A percentile compares a stretch with the other conserved stretches of the same genome.
Evolutionary conservation across 1,140 invertebrate species (phyloP).

Genomic region (Drosophila willistoni): DNA sequence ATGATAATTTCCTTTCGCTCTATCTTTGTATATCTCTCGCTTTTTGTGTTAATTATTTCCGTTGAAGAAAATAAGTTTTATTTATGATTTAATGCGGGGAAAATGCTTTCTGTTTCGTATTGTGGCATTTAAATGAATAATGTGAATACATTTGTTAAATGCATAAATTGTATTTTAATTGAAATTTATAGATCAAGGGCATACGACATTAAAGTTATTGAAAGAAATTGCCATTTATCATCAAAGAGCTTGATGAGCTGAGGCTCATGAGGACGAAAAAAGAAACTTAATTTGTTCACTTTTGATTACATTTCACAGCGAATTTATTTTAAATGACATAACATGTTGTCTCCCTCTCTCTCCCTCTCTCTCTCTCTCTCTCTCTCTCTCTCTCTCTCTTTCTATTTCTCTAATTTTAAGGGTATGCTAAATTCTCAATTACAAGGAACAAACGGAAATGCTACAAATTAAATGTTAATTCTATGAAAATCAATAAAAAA

Average conservation of each 20-base stretch:
- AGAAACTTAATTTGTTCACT: background rate
- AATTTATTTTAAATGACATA: background rate
- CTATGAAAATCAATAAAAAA: constrained; percentile 60
- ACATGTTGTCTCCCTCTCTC: background rate
- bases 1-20: constrained; percentile 45
- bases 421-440: no score
- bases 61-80: constrained; percentile 52
- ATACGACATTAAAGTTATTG: constrained; percentile 3
- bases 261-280: no score
- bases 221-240: constrained; percentile 13
- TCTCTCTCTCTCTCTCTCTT: background rate
- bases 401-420: no score
- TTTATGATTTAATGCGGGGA: constrained; percentile 61
- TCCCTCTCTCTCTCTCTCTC: background rate
- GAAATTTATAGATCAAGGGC: constrained; percentile 56
- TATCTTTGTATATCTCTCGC: constrained; percentile 7
- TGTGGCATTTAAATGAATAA: constrained; percentile 54
- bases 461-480: no score
- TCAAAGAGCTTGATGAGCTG: background rate
- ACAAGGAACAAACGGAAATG: background rate
- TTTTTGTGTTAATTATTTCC: constrained; percentile 75
- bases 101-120: constrained; percentile 21
- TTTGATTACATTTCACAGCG: background rate
- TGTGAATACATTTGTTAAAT: constrained; percentile 61
- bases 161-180: constrained; percentile 72